Conservation (phyloP, 2,888 invertebrate genomes). For the Clistopyga incitator region DNA sequence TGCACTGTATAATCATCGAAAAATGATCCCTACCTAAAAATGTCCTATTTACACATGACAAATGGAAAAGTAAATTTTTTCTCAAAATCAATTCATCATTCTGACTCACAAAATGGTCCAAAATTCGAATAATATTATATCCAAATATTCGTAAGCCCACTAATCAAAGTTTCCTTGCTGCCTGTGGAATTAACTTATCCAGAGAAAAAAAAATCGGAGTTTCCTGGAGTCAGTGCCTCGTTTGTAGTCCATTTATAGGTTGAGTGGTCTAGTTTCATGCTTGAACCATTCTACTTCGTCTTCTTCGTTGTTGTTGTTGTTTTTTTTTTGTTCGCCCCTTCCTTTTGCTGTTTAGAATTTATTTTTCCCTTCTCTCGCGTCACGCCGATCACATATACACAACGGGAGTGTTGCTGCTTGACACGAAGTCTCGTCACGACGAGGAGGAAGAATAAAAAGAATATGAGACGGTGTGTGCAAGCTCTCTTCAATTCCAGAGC, state of each 20-base stretch:
- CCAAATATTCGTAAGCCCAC: not conserved
- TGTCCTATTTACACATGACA: too few species aligned
- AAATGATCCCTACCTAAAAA: too few species aligned
- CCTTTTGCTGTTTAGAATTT: conserved; percentile 13
- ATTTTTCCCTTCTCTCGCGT: conserved; percentile 21
- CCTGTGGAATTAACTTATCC: not conserved
- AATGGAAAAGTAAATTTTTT: too few species aligned
- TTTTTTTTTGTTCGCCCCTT: not conserved
- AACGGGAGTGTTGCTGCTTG: conserved; percentile 13
- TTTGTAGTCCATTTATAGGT: not conserved
- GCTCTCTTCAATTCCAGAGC: conserved; percentile 24
- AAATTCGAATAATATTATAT: too few species aligned
- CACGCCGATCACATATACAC: conserved; percentile 33
- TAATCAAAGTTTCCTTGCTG: not conserved
- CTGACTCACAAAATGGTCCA: too few species aligned
- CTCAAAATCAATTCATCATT: too few species aligned
- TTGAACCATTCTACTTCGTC: conserved; percentile 17
- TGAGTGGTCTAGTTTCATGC: conserved; percentile 37
- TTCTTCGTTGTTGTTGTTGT: too few species aligned
- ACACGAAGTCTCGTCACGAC: conserved; percentile 39
- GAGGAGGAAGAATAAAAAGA: conserved; percentile 1
- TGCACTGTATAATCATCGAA: too few species aligned
- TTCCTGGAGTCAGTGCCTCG: not conserved
- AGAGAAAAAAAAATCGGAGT: not conserved
- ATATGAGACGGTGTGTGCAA: not conserved